Base-by-base conservation (phyloP, 2,888 invertebrate species). In the Xylota sylvarum region DNA sequence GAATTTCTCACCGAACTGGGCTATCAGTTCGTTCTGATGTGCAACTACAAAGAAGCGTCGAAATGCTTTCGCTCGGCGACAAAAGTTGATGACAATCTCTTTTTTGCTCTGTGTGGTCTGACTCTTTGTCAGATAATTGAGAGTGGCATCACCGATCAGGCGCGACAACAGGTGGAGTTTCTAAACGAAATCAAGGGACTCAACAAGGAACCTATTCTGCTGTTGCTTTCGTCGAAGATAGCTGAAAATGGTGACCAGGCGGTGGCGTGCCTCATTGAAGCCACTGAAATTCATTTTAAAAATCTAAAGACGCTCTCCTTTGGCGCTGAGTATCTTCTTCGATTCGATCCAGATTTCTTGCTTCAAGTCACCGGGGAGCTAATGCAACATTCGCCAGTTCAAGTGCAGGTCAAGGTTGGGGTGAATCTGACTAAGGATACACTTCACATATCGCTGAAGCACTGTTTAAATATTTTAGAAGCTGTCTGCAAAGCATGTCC, bases 271-370 rank as follows among this genome's bases (percentile, higher is more conserved):
- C 92, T 97, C 2, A 94, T 95, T 78, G 94, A 94, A 88, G 96
- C 96, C 65, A 93, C 94, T 82, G 94, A 95, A 89, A 88, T 92
- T 77, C 94, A 94, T 88, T 91, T 94, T 27, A 92, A 93, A 73
- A 91, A 91, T 46, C 90, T 94, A 0, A 93, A 94, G 88, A 93
- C 93, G 0, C 91, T 95, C 82, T 94, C 96, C 0, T 97, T 96
- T 90, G 97, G 98, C 17, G 93, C 95, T 27, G 93, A 94, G 5
- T 98, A 97, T 91, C 94, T 97, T 52, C 94, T 94, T 83, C 92
- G 94, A 62, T 93, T 99, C 60, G 97, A 99, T 93, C 97, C 98
- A 0, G 97, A 97, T 92, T 96, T 98, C 90, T 93, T 98, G 73
- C 91, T 98, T 12, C 95, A 96, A 89, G 94, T 98, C 12, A 95